Evolutionary conservation across 2,113 vertebrate species (phyloP).

Genomic region (Sporophila hypoxantha): DNA sequence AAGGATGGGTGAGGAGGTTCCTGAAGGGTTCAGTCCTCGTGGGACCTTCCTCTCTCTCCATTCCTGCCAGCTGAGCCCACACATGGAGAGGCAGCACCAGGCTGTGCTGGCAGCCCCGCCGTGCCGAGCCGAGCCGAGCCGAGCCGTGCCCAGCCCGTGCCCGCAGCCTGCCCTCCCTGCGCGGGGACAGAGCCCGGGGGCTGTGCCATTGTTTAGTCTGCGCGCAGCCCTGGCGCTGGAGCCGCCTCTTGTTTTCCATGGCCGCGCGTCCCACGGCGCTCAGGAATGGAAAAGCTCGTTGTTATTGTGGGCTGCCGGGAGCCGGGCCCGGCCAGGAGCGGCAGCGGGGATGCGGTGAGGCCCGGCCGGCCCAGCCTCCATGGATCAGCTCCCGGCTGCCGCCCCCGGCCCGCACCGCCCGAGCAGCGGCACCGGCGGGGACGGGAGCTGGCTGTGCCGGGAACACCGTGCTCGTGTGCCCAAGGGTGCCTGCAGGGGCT

Average conservation of each 20-base stretch:
- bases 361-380: neutral
- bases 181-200: neutral
- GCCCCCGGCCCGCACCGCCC: neutral
- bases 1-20: neutral
- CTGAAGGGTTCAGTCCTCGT: neutral
- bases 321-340: neutral
- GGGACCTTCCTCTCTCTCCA: neutral
- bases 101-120: accelerated
- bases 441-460: neutral
- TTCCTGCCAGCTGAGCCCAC: neutral
- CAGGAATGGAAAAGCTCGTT: conserved; percentile 48
- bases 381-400: conserved; percentile 1
- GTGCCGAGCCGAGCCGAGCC: too few relatives aligned
- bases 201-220: conserved; percentile 28
- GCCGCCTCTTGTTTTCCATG: conserved; percentile 36
- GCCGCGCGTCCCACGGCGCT: neutral
- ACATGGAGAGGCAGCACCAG: accelerated
- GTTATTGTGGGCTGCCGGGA: conserved; percentile 48
- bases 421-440: neutral
- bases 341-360: neutral
- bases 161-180: neutral
- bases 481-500: neutral
- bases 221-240: neutral
- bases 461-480: accelerated
- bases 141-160: neutral